Evolutionary conservation across 2,797 vertebrate species (phyloP), one percentile per base, ranked within the genome.

Genomic region (Galaxias olidus): DNA sequence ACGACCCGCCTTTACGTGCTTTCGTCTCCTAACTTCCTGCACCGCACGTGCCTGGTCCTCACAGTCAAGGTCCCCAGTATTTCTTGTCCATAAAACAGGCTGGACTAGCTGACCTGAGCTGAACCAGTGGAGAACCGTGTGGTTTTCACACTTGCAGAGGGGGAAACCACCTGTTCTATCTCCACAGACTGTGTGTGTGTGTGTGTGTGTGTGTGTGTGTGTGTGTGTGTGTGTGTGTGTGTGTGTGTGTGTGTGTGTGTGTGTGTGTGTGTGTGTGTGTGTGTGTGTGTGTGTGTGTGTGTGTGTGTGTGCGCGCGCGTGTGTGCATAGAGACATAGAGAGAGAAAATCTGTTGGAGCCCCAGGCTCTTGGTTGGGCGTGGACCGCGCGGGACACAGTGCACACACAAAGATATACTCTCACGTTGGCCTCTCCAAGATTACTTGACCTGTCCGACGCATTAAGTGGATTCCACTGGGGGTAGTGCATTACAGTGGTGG

Each of bases 401-500:
- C 55, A 46, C 56, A 46, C 42, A 30, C 55, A 52, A 59, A 60
- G 4, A 58, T 10, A 6, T 52, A 71, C 71, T 44, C 71, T 54
- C 69, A 68, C 50, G 20, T 14, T 66, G 40, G 68, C 69, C 72
- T 75, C 77, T 73, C 53, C 69, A 73, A 84, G 85, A 87, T 90
- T 84, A 87, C 84, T 77, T 67, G 65, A 86, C 78, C 81, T 81
- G 78, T 82, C 85, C 75, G 73, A 55, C 65, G 84, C 79, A 81
- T 81, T 88, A 86, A 86, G 81, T 87, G 85, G 87, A 87, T 90
- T 88, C 83, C 69, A 70, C 77, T 60, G 67, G 80, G 73, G 73
- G 68, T n/a, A n/a, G n/a, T 70, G 73, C 71, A 72, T 77, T 81
- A 71, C 81, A 84, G 78, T 85, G 82, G 82, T 72, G 15, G 11